Percentiles rank a stretch among this genome's conserved stretches.
Conservation (phyloP, 2,113 vertebrate species). For the Pionites leucogaster region DNA sequence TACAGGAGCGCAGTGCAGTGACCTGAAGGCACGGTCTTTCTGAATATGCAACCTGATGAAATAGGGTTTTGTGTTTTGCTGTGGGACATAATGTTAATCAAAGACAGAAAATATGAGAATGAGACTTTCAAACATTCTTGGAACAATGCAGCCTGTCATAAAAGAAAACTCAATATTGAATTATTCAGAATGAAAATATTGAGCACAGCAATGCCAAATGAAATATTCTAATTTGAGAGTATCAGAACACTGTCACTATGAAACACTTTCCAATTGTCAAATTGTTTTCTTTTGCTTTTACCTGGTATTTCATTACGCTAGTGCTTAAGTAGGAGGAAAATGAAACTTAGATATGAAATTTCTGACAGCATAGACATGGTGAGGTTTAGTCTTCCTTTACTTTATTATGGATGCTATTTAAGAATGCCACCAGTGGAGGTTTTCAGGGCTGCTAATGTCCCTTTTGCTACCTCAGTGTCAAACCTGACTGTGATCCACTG, state of each 20-base stretch:
- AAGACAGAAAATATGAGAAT: neutral
- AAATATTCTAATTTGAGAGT: neutral
- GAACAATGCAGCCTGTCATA: neutral
- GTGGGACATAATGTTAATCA: neutral
- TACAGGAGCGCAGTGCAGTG: too few relatives aligned
- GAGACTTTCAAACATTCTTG: neutral
- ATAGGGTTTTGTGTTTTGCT: neutral
- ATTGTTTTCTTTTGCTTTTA: neutral
- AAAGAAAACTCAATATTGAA: neutral
- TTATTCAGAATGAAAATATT: neutral
- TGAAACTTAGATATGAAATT: neutral
- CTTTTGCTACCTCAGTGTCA: neutral
- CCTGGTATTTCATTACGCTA: neutral
- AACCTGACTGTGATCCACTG: neutral
- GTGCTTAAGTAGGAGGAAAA: neutral
- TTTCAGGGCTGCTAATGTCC: neutral
- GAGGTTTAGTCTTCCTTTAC: neutral
- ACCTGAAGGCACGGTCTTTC: fast-evolving
- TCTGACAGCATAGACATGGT: neutral
- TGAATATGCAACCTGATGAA: neutral
- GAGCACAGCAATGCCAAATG: neutral
- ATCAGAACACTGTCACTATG: too few relatives aligned
- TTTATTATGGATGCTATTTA: neutral
- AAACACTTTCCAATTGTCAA: fast-evolving
- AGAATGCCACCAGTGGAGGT: neutral